Base-by-base conservation (phyloP, 2,888 invertebrate genomes). In the Drosophila mimetica region DNA sequence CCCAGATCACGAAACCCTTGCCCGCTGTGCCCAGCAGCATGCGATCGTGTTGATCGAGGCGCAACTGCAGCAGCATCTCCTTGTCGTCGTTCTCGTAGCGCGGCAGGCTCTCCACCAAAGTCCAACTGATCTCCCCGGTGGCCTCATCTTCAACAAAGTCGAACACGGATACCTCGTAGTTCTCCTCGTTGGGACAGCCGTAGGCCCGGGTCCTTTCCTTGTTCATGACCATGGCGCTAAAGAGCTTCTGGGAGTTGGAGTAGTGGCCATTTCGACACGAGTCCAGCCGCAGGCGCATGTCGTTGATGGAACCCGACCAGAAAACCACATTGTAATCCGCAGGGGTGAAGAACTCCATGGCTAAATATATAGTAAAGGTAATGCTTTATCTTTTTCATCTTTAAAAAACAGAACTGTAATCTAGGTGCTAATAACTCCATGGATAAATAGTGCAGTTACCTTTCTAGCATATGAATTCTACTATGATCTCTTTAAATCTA, bases 1-100 rank as follows among this genome's bases (percentile, higher is more conserved):
- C 95, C 97, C 97, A 97, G 6, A 97, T 94, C 0, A 96, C 94
- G 80, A 97, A 97, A 60, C 97, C 96, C 86, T 96, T 96, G 6
- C 96, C 96, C 1, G 96, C 95, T 0, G 96, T 96, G 0, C 97
- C 98, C 48, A 97, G 92, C 4, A 98, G 92, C 92, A 95, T 95
- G 34, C 94, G 94, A 89, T 97, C 97, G 53, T 96, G 94, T 81
- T 95, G 95, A 73, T 97, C 96, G 41, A 98, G 92, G 88, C 96
- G 96, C 55, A 98, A 91, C 89, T 97, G 97, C 44, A 97, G 92
- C 90, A 97, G 93, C 47, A 94, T 94, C 89, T 96, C 96, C 18
- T 94, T 94, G 0, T 94, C 93, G 64, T 96, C 96, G 16, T 95
- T 95, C 77, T 94, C 93, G 37, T 93, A 93, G 57, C 95, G 94